Conservation (phyloP, 2,797 vertebrate species). For the Fratercula arctica region DNA sequence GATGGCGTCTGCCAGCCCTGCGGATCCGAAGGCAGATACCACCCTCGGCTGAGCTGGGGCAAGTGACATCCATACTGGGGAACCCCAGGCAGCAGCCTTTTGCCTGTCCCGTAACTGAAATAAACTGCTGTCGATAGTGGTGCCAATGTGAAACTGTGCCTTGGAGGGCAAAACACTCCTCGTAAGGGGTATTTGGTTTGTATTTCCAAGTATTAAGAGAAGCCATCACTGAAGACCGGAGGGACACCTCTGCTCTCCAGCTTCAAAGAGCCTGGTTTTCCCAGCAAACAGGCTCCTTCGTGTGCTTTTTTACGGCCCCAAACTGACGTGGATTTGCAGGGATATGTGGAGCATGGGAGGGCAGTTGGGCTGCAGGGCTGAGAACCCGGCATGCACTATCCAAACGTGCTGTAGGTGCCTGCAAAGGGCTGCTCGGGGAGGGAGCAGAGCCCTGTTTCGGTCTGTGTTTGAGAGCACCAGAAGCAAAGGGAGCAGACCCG, state of each 20-base stretch:
- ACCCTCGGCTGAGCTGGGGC: too few relatives aligned
- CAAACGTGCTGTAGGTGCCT: background rate
- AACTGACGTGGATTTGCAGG: rapidly evolving
- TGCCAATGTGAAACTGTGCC: background rate
- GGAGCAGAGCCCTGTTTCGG: background rate
- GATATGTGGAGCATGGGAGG: rapidly evolving
- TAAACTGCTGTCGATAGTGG: background rate
- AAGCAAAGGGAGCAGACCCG: background rate
- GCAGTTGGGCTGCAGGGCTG: background rate
- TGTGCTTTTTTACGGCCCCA: rapidly evolving
- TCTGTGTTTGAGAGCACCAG: background rate
- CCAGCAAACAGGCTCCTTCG: background rate
- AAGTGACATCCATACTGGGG: background rate
- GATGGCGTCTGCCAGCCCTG: background rate
- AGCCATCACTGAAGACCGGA: rapidly evolving
- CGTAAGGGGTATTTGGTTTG: background rate
- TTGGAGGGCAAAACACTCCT: rapidly evolving
- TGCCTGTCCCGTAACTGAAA: rapidly evolving
- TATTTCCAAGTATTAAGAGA: background rate
- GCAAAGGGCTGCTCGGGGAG: background rate
- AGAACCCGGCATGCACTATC: rapidly evolving
- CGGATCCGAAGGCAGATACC: rapidly evolving
- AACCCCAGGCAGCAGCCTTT: background rate
- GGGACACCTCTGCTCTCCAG: background rate
- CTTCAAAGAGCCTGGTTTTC: background rate